Conservation (phyloP, 2,113 vertebrate species). For the Xenotilapia leptura region DNA sequence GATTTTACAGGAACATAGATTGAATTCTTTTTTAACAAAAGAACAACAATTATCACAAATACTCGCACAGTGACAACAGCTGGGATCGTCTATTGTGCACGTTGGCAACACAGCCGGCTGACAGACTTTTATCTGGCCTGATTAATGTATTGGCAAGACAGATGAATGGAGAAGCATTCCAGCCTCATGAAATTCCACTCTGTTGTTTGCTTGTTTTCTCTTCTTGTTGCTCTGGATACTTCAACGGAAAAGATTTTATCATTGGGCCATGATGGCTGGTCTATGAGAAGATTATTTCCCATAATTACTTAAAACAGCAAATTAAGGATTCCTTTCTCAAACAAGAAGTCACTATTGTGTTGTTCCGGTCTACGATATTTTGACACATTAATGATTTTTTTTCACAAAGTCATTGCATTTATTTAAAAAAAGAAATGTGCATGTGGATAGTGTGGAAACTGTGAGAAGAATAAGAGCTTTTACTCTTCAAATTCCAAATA, state of each 20-base stretch:
- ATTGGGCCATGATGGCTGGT: background rate
- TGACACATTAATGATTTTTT: background rate
- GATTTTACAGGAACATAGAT: background rate
- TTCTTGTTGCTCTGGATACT: slow-evolving; percentile 35
- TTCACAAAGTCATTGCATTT: background rate
- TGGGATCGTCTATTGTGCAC: background rate
- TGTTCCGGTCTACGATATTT: background rate
- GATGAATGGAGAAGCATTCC: slow-evolving; percentile 8
- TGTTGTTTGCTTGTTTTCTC: background rate
- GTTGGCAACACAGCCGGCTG: background rate
- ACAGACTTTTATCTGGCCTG: slow-evolving; percentile 35
- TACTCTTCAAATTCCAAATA: background rate
- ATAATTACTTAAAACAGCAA: slow-evolving; percentile 4
- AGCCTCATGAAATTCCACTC: slow-evolving; percentile 10
- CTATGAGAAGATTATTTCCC: background rate
- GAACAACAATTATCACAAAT: background rate
- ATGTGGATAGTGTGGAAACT: background rate
- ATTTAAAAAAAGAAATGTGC: background rate
- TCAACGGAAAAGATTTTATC: slow-evolving; percentile 23
- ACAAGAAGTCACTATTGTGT: background rate
- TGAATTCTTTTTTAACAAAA: background rate
- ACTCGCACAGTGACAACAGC: slow-evolving; percentile 2
- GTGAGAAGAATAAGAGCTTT: background rate
- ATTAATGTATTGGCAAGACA: slow-evolving; percentile 33
- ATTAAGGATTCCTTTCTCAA: background rate